These are phyloP conservation scores for Cebidichthys violaceus DNA, from an alignment of 2,113 vertebrate genomes.

Conservation along the genomic window DNA sequence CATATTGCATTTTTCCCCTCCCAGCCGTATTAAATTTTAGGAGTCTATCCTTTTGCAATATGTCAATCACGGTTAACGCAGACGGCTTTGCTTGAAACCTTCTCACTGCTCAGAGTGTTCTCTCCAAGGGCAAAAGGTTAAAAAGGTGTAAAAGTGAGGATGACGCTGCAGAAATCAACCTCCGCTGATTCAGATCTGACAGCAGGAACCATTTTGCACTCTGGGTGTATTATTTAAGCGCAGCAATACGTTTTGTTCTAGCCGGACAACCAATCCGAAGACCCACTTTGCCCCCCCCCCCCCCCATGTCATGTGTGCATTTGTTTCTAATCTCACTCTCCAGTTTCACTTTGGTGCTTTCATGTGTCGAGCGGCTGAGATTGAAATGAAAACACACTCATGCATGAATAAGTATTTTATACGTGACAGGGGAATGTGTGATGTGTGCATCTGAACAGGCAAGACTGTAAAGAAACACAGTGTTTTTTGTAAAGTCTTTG, in stretches of 20 bases:
- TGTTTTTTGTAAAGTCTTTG: neutral
- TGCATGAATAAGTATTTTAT: slow-evolving; percentile 29
- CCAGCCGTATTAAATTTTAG: neutral
- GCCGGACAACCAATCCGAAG: neutral
- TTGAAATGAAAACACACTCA: neutral
- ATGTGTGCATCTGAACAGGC: neutral
- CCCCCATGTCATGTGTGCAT: neutral
- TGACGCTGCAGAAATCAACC: slow-evolving; percentile 9
- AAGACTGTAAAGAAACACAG: neutral
- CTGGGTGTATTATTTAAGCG: neutral
- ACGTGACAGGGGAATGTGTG: slow-evolving; percentile 2
- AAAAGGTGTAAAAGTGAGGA: slow-evolving; percentile 14
- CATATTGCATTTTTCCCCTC: slow-evolving; percentile 47
- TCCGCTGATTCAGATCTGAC: neutral
- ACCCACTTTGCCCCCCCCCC: neutral
- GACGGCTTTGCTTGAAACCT: neutral
- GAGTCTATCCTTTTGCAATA: slow-evolving; percentile 30
- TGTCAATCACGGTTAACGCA: slow-evolving; percentile 35
- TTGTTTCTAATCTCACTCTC: slow-evolving; percentile 1
- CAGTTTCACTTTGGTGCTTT: neutral
- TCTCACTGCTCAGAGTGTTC: neutral
- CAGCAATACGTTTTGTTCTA: neutral
- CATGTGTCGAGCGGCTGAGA: slow-evolving; percentile 19
- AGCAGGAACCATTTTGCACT: neutral
- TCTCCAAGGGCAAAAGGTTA: neutral